Conservation (phyloP, 1,140 invertebrate species). For the Odontomachus brunneus region DNA sequence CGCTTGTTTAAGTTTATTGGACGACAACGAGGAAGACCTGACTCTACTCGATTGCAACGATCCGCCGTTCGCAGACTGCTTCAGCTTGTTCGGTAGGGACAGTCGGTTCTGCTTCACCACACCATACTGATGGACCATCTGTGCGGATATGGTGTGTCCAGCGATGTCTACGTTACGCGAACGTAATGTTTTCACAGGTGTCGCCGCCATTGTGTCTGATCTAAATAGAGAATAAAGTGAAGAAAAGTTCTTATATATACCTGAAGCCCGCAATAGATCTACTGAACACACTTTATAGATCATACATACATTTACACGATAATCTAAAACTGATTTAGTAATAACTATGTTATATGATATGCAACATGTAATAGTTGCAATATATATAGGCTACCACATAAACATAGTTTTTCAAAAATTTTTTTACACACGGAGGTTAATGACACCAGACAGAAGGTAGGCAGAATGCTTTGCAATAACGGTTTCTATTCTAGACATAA, state of each 20-base stretch:
- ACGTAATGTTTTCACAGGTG: slow-evolving; percentile 82
- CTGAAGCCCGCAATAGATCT: too few relatives aligned
- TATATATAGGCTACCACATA: too few relatives aligned
- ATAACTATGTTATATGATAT: too few relatives aligned
- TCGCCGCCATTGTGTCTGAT: slow-evolving; percentile 84
- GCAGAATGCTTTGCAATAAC: too few relatives aligned
- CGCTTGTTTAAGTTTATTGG: slow-evolving; percentile 73
- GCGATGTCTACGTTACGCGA: slow-evolving; percentile 83
- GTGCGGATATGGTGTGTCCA: slow-evolving; percentile 81
- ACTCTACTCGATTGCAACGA: slow-evolving; percentile 66
- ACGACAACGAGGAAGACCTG: slow-evolving; percentile 64
- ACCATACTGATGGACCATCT: slow-evolving; percentile 81
- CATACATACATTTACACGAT: too few relatives aligned
- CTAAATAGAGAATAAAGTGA: slow-evolving; percentile 56
- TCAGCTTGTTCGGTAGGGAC: slow-evolving; percentile 76
- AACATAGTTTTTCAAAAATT: too few relatives aligned
- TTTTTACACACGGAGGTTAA: too few relatives aligned
- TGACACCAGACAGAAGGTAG: too few relatives aligned
- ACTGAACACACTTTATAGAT: too few relatives aligned
- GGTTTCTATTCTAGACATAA: too few relatives aligned
- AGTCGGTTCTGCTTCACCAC: slow-evolving; percentile 80
- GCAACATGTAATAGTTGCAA: too few relatives aligned
- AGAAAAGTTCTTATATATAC: background rate
- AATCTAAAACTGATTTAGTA: too few relatives aligned
- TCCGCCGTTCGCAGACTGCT: slow-evolving; percentile 63